Percentiles rank a stretch among this genome's conserved stretches.
Evolutionary conservation across 2,113 vertebrate species (phyloP).

Genomic region (Myxocyprinus asiaticus): DNA sequence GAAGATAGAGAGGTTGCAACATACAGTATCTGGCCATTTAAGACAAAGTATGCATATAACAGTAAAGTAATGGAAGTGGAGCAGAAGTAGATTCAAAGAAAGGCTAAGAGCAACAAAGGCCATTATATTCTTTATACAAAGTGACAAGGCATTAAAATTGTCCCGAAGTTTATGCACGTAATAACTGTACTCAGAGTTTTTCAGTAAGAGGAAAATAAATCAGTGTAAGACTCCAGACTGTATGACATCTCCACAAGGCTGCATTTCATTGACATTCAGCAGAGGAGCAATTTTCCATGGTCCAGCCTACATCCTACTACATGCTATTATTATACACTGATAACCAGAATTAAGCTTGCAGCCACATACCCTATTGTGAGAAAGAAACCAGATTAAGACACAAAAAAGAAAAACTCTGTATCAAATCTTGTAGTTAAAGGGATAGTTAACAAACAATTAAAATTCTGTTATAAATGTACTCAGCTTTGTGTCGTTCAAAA

Average conservation of each 20-base stretch:
- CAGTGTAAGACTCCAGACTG: background rate
- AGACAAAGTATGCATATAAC: background rate
- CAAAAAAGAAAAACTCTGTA: background rate
- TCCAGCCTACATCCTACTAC: background rate
- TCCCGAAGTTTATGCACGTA: slow-evolving; percentile 26
- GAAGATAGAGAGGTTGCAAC: background rate
- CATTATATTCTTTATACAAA: slow-evolving; percentile 22
- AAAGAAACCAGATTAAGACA: background rate
- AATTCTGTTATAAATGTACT: too few relatives aligned
- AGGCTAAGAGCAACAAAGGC: slow-evolving; percentile 1
- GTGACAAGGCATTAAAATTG: slow-evolving; percentile 23
- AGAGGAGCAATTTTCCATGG: slow-evolving; percentile 9
- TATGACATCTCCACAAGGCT: slow-evolving; percentile 16
- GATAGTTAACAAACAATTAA: background rate
- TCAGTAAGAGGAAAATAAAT: slow-evolving; percentile 15
- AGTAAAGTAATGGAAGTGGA: slow-evolving; percentile 15
- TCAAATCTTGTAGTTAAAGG: background rate
- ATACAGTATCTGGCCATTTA: background rate
- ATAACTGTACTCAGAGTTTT: slow-evolving; percentile 21
- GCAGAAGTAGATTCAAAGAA: slow-evolving; percentile 17
- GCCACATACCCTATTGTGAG: background rate
- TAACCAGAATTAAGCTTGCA: background rate
- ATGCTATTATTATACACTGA: background rate
- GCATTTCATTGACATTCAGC: slow-evolving; percentile 28
- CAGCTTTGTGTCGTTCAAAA: too few relatives aligned